phyloP scores from a whole-genome alignment of 1,140 invertebrate genomes.

The Drosophila quadrilineata region DNA sequence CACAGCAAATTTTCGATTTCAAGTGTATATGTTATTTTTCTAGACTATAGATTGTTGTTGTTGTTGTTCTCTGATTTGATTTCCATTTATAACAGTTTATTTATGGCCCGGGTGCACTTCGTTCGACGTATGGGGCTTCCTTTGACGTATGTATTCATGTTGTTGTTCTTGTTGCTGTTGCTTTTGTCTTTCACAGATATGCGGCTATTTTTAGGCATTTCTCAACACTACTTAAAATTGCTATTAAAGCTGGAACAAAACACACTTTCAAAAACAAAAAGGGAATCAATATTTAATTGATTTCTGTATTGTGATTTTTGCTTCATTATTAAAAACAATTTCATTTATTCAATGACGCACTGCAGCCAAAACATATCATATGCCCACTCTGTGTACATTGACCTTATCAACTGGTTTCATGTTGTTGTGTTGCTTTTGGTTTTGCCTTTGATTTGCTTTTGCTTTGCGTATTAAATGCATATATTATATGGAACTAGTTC shows the following conservation, averaged over 20 bases:
- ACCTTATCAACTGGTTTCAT: conserved; percentile 73
- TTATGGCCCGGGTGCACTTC: conserved; percentile 45
- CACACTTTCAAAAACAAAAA: background rate
- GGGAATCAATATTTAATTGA: background rate
- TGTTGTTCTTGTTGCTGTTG: no score
- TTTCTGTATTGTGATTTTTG: background rate
- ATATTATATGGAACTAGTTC: conserved; percentile 30
- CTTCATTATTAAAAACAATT: background rate
- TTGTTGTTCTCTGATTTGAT: conserved; percentile 3
- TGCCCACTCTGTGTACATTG: conserved; percentile 56
- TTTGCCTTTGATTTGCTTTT: conserved; percentile 7
- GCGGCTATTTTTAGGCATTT: conserved; percentile 32
- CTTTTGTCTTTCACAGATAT: conserved; percentile 9
- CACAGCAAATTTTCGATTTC: conserved; percentile 9
- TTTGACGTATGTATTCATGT: no score
- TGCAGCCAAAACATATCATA: conserved; percentile 23
- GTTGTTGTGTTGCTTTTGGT: conserved; percentile 22
- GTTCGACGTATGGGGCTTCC: conserved; percentile 16
- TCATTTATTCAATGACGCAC: conserved; percentile 17
- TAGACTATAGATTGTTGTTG: conserved; percentile 2
- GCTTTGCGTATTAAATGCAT: no score
- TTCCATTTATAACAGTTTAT: conserved; percentile 63
- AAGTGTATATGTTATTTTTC: background rate
- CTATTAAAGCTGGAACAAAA: no score
- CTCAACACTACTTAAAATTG: background rate